These are phyloP conservation scores for Mallotus villosus DNA, from an alignment of 2,797 vertebrate species.

Conservation along the genomic window DNA sequence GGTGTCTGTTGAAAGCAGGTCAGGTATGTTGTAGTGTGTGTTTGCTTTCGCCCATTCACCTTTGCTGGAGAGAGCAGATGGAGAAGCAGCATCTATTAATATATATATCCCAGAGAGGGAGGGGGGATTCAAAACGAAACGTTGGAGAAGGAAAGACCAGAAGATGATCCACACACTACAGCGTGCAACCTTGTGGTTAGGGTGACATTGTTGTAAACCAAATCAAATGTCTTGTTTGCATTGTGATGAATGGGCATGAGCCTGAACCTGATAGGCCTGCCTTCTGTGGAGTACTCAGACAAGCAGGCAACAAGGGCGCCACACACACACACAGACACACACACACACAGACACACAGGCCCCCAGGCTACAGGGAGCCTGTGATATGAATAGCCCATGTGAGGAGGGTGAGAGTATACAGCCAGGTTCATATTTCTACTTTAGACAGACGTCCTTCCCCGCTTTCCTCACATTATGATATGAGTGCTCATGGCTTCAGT, in stretches of 20 bases:
- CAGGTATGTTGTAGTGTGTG: conserved; percentile 39
- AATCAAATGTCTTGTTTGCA: neutral
- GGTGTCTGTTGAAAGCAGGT: conserved; percentile 50
- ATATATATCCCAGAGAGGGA: conserved; percentile 41
- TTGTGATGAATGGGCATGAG: conserved; percentile 55
- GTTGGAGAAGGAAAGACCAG: too few relatives aligned
- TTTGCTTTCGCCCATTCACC: conserved; percentile 53
- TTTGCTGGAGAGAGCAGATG: conserved; percentile 37
- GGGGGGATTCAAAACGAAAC: too few relatives aligned
- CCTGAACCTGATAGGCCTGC: conserved; percentile 50
- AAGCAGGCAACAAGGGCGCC: conserved; percentile 6
- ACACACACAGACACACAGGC: conserved; percentile 15
- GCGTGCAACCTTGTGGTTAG: too few relatives aligned
- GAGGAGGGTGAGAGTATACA: conserved; percentile 43
- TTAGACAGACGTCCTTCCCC: conserved; percentile 17
- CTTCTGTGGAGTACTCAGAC: conserved; percentile 24
- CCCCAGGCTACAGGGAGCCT: conserved; percentile 20
- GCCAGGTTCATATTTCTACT: conserved; percentile 48
- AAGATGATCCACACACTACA: too few relatives aligned
- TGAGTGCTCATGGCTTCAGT: too few relatives aligned
- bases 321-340: conserved; percentile 30
- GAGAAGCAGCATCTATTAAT: conserved; percentile 56
- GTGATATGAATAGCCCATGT: conserved; percentile 56
- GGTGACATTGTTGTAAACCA: conserved; percentile 18
- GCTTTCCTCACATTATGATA: neutral